phyloP scores from a whole-genome alignment of 2,797 vertebrate species.

The Anas acuta region DNA sequence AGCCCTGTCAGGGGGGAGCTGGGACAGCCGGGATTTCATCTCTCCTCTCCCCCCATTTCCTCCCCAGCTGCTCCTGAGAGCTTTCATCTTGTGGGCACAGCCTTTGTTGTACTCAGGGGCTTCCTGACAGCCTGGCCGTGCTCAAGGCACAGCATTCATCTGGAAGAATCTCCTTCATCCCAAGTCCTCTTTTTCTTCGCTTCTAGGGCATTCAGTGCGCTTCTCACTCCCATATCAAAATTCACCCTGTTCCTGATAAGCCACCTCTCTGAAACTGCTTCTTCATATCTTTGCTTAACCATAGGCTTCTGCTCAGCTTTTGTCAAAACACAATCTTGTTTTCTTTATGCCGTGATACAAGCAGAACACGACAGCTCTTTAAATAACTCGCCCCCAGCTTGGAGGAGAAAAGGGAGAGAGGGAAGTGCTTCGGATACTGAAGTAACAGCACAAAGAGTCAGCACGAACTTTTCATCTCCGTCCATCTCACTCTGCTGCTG shows the following conservation, averaged over 20 bases:
- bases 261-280: not conserved
- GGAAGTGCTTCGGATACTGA: not conserved
- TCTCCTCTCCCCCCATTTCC: not conserved
- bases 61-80: not conserved
- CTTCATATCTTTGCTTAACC: not conserved
- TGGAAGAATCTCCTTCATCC: not conserved
- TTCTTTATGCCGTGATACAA: not conserved
- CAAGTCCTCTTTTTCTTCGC: not conserved
- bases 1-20: not conserved
- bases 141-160: not conserved
- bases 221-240: accelerated
- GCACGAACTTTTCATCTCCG: not conserved
- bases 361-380: not conserved
- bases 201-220: not conserved
- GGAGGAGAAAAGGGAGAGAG: not conserved
- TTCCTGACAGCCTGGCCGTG: not conserved
- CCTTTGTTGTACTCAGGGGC: not conserved
- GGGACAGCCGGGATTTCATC: not conserved
- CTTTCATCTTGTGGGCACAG: not conserved
- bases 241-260: not conserved
- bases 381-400: not conserved
- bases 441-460: not conserved
- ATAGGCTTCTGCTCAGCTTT: not conserved
- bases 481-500: not conserved
- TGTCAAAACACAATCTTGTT: not conserved